Conservation (phyloP, 1,140 invertebrate species). For the Aphidius ervi region DNA sequence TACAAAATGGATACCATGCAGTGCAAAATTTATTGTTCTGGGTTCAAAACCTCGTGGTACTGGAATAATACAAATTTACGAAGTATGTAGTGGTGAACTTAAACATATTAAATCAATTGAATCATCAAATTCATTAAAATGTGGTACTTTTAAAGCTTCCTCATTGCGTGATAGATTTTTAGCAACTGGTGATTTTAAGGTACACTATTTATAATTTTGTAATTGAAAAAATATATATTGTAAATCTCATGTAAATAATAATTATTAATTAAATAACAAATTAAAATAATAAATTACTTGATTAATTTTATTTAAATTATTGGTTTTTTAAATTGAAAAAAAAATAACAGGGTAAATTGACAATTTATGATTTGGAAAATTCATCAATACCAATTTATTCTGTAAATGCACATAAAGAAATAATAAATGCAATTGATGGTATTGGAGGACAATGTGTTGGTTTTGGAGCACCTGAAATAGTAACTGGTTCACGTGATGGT, state of each 20-base stretch:
- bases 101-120: slow-evolving; percentile 71
- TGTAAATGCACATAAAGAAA: slow-evolving; percentile 77
- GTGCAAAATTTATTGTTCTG: slow-evolving; percentile 84
- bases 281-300: neutral
- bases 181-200: slow-evolving; percentile 89
- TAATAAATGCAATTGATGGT: slow-evolving; percentile 91
- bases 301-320: too few species aligned
- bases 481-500: slow-evolving; percentile 91
- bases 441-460: slow-evolving; percentile 79
- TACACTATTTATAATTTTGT: slow-evolving; percentile 36
- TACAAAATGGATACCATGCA: slow-evolving; percentile 90
- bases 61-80: slow-evolving; percentile 84
- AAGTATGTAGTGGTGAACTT: slow-evolving; percentile 70
- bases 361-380: slow-evolving; percentile 66
- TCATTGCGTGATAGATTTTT: slow-evolving; percentile 72
- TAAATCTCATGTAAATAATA: neutral
- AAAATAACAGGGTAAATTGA: slow-evolving; percentile 58
- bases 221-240: neutral
- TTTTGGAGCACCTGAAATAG: slow-evolving; percentile 90
- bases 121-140: slow-evolving; percentile 82
- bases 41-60: slow-evolving; percentile 80
- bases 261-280: too few species aligned
- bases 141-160: slow-evolving; percentile 87
- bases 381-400: slow-evolving; percentile 72
- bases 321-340: neutral